Conservation (phyloP, 1,140 invertebrate genomes). For the Sycophaga agraensis region DNA sequence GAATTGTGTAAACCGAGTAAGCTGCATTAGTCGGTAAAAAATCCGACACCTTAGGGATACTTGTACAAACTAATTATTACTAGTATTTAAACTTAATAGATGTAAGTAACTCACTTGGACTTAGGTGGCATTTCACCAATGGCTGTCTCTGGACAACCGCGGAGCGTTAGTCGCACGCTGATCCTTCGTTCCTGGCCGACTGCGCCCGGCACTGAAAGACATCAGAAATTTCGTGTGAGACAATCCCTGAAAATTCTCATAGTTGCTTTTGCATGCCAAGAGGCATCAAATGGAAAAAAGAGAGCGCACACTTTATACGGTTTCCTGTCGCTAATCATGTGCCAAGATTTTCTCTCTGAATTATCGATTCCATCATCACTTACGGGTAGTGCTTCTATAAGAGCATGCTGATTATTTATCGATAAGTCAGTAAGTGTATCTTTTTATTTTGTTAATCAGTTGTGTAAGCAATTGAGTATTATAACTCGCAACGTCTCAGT, state of each 20-base stretch:
- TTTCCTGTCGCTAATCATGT: not conserved
- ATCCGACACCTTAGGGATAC: too few relatives aligned
- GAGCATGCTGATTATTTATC: too few relatives aligned
- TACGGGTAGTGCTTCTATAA: not conserved
- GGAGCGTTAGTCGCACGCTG: conserved; percentile 52
- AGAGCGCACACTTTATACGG: conserved; percentile 13
- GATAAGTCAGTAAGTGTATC: not conserved
- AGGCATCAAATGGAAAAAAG: conserved; percentile 6
- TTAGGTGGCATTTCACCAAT: conserved; percentile 49
- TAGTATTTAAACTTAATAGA: not conserved
- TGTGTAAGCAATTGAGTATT: conserved; percentile 4
- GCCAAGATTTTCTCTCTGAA: not conserved
- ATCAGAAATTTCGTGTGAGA: conserved; percentile 23
- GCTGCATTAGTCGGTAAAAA: too few relatives aligned
- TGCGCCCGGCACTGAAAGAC: conserved; percentile 50
- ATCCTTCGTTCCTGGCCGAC: conserved; percentile 55
- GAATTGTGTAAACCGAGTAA: too few relatives aligned
- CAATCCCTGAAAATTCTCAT: not conserved
- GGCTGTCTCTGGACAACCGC: conserved; percentile 44
- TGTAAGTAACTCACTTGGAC: conserved; percentile 55
- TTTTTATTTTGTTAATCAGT: not conserved
- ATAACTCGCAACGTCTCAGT: not conserved
- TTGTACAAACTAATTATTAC: too few relatives aligned
- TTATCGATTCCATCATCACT: not conserved
- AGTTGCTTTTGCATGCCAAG: conserved; percentile 1